Evolutionary conservation across 2,797 vertebrate species (phyloP).

Genomic region (Parambassis ranga): DNA sequence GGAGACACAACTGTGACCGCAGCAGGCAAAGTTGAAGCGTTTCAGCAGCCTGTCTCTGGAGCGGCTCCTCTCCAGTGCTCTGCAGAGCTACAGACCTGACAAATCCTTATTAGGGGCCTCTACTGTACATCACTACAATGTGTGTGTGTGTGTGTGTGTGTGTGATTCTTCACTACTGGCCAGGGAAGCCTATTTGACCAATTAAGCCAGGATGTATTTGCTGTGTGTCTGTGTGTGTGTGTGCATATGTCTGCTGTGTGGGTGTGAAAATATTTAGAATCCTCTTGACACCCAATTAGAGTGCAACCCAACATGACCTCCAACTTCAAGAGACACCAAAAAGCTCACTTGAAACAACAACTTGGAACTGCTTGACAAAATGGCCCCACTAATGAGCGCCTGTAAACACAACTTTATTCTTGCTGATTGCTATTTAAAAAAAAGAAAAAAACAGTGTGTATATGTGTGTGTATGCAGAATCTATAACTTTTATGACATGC

Average conservation of each 20-base stretch:
- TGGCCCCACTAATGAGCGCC: conserved; percentile 63
- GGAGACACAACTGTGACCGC: conserved; percentile 14
- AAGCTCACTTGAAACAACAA: conserved; percentile 71
- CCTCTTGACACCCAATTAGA: conserved; percentile 83
- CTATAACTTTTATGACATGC: conserved; percentile 11
- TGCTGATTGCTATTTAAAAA: conserved; percentile 58
- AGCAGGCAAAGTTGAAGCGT: conserved; percentile 32
- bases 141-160: conserved; percentile 26
- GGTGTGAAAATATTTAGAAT: conserved; percentile 74
- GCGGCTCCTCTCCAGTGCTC: conserved; percentile 46
- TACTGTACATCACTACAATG: conserved; percentile 48
- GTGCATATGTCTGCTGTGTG: conserved; percentile 32
- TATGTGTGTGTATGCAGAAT: not conserved
- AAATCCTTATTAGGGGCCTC: conserved; percentile 66
- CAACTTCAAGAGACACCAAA: conserved; percentile 67
- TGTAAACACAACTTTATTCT: conserved; percentile 66
- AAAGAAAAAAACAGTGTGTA: not conserved
- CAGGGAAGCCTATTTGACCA: conserved; percentile 72
- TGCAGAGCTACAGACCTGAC: conserved; percentile 58
- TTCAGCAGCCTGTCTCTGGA: conserved; percentile 36
- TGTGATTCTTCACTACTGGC: conserved; percentile 53
- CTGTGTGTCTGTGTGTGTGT: conserved; percentile 8
- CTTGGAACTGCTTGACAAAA: conserved; percentile 69
- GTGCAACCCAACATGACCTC: conserved; percentile 68
- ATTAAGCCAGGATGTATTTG: conserved; percentile 74